phyloP scores from a whole-genome alignment of 2,888 invertebrate species.

The Troides oblongomaculatus region DNA sequence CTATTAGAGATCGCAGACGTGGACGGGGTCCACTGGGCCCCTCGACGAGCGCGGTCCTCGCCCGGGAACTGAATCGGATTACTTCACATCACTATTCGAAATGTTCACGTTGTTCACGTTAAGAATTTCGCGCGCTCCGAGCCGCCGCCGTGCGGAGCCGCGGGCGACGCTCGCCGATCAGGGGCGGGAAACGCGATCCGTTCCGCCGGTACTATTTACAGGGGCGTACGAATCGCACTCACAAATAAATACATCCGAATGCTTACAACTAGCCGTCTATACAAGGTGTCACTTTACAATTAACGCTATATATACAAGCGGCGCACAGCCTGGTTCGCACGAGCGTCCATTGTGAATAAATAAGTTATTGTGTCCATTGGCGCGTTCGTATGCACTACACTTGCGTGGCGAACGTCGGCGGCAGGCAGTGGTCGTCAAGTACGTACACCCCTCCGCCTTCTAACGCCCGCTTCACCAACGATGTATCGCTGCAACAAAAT shows the following conservation, averaged over 20 bases:
- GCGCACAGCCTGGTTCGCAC: conserved; percentile 77
- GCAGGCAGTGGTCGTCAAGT: conserved; percentile 87
- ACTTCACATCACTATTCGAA: conserved; percentile 10
- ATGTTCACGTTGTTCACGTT: conserved; percentile 2
- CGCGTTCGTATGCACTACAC: conserved; percentile 80
- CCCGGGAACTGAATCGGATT: conserved; percentile 33
- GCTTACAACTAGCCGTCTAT: conserved; percentile 76
- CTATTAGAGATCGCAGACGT: conserved; percentile 75
- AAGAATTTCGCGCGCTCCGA: conserved; percentile 7
- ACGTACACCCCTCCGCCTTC: conserved; percentile 85
- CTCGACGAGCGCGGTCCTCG: conserved; percentile 56
- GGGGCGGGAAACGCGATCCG: conserved; percentile 62
- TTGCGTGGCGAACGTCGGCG: conserved; percentile 88
- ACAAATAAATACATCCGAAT: conserved; percentile 76
- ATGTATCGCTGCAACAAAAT: conserved; percentile 82
- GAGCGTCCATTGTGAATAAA: conserved; percentile 74
- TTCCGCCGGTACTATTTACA: conserved; percentile 72
- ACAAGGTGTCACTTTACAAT: conserved; percentile 77
- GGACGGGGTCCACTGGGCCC: conserved; percentile 65
- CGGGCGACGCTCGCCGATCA: conserved; percentile 60
- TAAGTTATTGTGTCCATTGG: conserved; percentile 61
- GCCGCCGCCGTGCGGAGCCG: conserved; percentile 5
- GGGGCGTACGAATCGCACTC: conserved; percentile 65
- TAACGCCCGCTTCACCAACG: conserved; percentile 84
- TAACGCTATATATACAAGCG: conserved; percentile 77